Conservation (phyloP, 2,888 invertebrate genomes). For the Drosophila incognita region DNA sequence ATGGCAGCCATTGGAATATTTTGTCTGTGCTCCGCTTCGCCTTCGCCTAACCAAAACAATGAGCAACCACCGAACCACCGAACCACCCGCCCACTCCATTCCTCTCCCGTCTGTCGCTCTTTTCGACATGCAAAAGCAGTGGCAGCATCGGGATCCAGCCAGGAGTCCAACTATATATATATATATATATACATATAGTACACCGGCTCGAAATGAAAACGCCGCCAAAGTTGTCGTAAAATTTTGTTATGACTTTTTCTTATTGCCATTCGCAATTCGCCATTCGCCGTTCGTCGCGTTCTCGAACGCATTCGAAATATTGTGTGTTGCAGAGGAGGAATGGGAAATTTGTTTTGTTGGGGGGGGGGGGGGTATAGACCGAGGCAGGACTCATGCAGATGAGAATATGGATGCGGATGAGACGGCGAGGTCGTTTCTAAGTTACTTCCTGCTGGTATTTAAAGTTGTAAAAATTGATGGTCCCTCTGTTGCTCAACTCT, state of each 20-base stretch:
- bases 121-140: constrained; percentile 1
- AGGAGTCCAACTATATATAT: constrained; percentile 43
- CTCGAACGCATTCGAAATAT: constrained; percentile 67
- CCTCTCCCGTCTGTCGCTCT: not conserved
- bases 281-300: constrained; percentile 36
- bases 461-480: constrained; percentile 79
- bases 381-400: constrained; percentile 33
- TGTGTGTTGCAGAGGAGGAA: constrained; percentile 27
- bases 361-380: not conserved
- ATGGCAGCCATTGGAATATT: constrained; percentile 77
- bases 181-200: not conserved
- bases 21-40: constrained; percentile 44
- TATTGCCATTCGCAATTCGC: constrained; percentile 67
- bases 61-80: constrained; percentile 27
- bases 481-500: constrained; percentile 25
- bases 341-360: not conserved
- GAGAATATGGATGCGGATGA: constrained; percentile 25
- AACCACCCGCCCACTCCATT: constrained; percentile 6
- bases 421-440: constrained; percentile 50
- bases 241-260: constrained; percentile 82
- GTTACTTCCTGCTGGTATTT: constrained; percentile 79
- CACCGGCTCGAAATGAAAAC: constrained; percentile 62
- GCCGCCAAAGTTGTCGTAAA: constrained; percentile 82
- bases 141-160: constrained; percentile 14
- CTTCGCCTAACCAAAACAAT: constrained; percentile 51